phyloP scores from a whole-genome alignment of 2,888 invertebrate species.

The Harmothoe impar region DNA sequence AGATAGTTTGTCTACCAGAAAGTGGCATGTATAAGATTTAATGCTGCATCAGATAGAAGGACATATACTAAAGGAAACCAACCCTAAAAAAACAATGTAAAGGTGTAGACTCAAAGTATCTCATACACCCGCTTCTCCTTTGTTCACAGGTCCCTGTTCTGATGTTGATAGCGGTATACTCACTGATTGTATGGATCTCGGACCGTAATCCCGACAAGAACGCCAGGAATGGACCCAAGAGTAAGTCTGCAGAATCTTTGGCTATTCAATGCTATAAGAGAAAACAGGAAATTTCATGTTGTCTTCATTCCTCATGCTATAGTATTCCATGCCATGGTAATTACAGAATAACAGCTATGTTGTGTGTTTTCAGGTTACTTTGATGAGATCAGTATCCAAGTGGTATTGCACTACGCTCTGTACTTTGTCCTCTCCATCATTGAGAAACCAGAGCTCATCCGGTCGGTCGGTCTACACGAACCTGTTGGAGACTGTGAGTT shows the following conservation, averaged over 20 bases:
- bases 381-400: slow-evolving; percentile 78
- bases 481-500: slow-evolving; percentile 89
- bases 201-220: slow-evolving; percentile 84
- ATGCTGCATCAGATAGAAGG: no score
- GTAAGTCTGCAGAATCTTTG: neutral
- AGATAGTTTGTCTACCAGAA: no score
- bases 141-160: slow-evolving; percentile 86
- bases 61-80: no score
- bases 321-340: neutral
- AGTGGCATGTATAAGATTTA: no score
- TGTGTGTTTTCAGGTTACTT: slow-evolving; percentile 67
- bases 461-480: slow-evolving; percentile 89
- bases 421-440: slow-evolving; percentile 88
- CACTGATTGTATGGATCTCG: slow-evolving; percentile 86
- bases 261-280: neutral
- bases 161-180: slow-evolving; percentile 87
- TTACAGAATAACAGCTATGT: neutral
- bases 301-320: neutral
- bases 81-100: no score
- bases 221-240: slow-evolving; percentile 49
- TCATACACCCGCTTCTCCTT: neutral
- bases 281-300: no score
- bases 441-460: slow-evolving; percentile 88
- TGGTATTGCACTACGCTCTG: slow-evolving; percentile 86
- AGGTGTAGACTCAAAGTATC: no score